These are phyloP conservation scores for Rhodeus uyekii DNA, from an alignment of 2,797 vertebrate species.

Conservation along the genomic window DNA sequence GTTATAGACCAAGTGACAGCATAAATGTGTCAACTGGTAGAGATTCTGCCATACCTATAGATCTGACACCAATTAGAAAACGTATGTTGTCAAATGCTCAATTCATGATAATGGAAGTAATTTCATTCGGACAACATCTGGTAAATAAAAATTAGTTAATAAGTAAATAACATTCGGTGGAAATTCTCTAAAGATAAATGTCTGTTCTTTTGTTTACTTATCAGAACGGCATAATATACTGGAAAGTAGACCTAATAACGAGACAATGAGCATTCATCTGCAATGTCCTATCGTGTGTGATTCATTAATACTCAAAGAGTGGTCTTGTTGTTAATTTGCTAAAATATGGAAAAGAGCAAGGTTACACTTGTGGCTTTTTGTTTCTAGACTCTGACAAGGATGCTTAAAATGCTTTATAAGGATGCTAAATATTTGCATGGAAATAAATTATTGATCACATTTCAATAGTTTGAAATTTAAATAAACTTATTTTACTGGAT, in stretches of 20 bases:
- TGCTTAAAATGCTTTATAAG: no score
- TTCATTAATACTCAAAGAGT: not conserved
- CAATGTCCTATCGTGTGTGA: not conserved
- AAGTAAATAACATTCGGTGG: not conserved
- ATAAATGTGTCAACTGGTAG: not conserved
- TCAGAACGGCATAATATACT: not conserved
- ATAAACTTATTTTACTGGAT: no score
- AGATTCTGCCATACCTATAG: not conserved
- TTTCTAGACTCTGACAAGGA: no score
- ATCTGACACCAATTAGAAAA: constrained; percentile 1
- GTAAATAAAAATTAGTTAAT: not conserved
- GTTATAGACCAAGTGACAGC: not conserved
- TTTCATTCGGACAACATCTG: not conserved
- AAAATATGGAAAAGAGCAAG: no score
- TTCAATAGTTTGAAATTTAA: no score
- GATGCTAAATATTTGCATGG: no score
- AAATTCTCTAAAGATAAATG: not conserved
- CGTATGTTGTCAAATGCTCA: not conserved
- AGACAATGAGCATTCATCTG: not conserved
- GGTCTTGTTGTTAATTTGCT: not conserved
- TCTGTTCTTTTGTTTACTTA: not conserved
- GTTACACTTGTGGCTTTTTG: no score
- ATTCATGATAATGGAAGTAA: not conserved
- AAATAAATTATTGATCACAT: no score
- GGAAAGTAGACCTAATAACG: not conserved